Evolutionary conservation across 1,140 invertebrate genomes (phyloP), one percentile per base, ranked within the genome.

Genomic region (Lepidurus arcticus): DNA sequence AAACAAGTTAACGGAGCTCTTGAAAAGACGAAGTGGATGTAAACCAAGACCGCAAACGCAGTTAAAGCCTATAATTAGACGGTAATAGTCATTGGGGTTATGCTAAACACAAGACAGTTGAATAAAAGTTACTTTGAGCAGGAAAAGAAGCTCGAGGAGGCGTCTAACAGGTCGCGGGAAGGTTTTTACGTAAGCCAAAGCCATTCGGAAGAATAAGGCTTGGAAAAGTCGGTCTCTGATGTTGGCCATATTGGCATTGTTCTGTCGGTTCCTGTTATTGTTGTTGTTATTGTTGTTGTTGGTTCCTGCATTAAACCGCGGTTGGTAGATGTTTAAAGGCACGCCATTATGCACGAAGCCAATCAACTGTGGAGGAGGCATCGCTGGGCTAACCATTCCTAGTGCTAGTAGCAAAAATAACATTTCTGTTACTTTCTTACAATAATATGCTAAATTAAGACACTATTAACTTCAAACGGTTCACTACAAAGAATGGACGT

Each of bases 1-100:
- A 99, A 88, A 87, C 97, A 99, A 82, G 94, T 96, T 47, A 94
- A 94, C 34, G 97, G 96, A 81, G 93, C 90, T 82, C 93, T 90
- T 77, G 96, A 95, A 85, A 98, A 98, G 65, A 92, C 92, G 84
- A 96, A 90, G 84, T 99, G 97, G 82, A 98, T 96, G 85, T 99
- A 99, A 44, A 93, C 91, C 80, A 99, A 88, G 47, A 96, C 91
- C 84, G 94, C 94, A 85, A 98, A 93, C 78, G 95, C 93, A 43
- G 91, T 84, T 79, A 98, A 87, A 11, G 96, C 96, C 91, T 92
- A 85, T 79, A 89, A 84, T 75, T 75, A 16, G 16, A 75, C 1
- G 2, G 0, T 13, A 76, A 13, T 26, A 73, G 42, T 21, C 5
- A 76, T n/a, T 45, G 0, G 73, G 5, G 75, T 10, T 13, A 78